These are phyloP conservation scores for Ormyrus pomaceus DNA, from an alignment of 2,888 invertebrate species.

Conservation along the genomic window DNA sequence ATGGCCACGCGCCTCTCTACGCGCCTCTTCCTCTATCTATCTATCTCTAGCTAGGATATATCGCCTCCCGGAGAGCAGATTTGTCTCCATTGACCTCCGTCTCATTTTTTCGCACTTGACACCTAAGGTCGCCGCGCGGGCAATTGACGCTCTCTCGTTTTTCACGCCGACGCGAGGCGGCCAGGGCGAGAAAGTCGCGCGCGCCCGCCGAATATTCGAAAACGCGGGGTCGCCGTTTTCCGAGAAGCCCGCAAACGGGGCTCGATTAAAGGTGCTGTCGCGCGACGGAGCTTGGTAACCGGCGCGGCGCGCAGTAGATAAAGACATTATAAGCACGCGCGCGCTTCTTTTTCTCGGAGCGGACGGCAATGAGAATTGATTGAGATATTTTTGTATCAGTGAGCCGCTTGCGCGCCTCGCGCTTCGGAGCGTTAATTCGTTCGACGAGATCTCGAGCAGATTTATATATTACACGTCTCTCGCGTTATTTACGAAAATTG, in stretches of 20 bases:
- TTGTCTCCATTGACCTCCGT: constrained; percentile 40
- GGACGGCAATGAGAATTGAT: constrained; percentile 53
- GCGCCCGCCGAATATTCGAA: too few species aligned
- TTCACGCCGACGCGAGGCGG: neutral
- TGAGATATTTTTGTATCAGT: constrained; percentile 47
- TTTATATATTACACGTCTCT: constrained; percentile 40
- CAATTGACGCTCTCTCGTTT: too few species aligned
- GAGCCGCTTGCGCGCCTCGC: constrained; percentile 23
- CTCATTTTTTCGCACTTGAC: constrained; percentile 23
- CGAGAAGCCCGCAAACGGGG: constrained; percentile 37
- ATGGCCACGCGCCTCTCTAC: constrained; percentile 29
- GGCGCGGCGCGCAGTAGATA: too few species aligned
- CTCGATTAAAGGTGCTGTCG: constrained; percentile 41
- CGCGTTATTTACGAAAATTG: constrained; percentile 52
- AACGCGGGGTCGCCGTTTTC: neutral
- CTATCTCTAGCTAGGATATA: neutral
- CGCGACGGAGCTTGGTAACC: too few species aligned
- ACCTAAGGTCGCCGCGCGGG: constrained; percentile 16
- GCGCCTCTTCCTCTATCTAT: neutral
- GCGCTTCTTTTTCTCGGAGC: neutral
- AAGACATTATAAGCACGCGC: neutral
- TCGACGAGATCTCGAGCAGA: constrained; percentile 50
- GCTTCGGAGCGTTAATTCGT: constrained; percentile 31
- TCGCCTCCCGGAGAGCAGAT: neutral
- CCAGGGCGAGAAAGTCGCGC: neutral